phyloP scores from a whole-genome alignment of 1,140 invertebrate genomes.

The Micrasema longulum region DNA sequence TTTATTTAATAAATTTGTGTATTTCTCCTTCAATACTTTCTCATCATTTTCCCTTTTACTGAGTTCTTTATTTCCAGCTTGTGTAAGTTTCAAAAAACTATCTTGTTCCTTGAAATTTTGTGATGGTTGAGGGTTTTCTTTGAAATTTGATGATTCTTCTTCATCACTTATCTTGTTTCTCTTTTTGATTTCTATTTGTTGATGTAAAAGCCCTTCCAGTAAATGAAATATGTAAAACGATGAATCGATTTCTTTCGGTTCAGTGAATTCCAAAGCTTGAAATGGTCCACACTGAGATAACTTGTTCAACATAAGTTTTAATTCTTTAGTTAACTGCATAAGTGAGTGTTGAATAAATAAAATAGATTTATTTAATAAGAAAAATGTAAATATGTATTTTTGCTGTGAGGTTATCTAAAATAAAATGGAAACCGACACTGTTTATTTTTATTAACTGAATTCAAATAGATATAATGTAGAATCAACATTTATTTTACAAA shows the following conservation, averaged over 20 bases:
- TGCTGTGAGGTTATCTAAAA: slow-evolving; percentile 38
- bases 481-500: no score
- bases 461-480: no score
- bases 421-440: neutral
- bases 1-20: slow-evolving; percentile 36
- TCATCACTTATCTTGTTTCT: neutral
- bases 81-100: neutral
- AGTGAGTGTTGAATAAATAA: slow-evolving; percentile 42
- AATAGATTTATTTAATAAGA: slow-evolving; percentile 43
- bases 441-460: no score
- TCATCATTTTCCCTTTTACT: slow-evolving; percentile 18
- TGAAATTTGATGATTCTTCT: neutral
- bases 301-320: slow-evolving; percentile 33
- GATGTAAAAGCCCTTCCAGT: slow-evolving; percentile 10
- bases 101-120: slow-evolving; percentile 8
- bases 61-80: no score
- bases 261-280: slow-evolving; percentile 27
- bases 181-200: slow-evolving; percentile 8
- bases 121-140: neutral
- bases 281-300: slow-evolving; percentile 6
- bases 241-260: slow-evolving; percentile 20
- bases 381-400: slow-evolving; percentile 34
- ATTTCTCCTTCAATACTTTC: slow-evolving; percentile 33
- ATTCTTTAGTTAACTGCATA: slow-evolving; percentile 16
- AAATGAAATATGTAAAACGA: slow-evolving; percentile 38